Evolutionary conservation across 2,888 invertebrate species (phyloP).

Genomic region (Allophyes oxyacanthae): DNA sequence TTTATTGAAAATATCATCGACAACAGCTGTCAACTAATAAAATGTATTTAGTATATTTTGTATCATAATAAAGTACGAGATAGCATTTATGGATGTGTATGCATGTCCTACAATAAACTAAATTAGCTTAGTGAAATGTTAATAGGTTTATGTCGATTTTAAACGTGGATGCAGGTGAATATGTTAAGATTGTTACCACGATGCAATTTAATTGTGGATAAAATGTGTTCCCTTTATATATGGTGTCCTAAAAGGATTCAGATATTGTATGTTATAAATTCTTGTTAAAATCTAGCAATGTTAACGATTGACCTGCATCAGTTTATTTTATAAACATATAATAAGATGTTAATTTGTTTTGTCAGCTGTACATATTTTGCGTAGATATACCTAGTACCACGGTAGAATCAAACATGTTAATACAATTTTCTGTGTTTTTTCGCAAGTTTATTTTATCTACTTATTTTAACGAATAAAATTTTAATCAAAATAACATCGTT

Average conservation of each 20-base stretch:
- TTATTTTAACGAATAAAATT: constrained; percentile 88
- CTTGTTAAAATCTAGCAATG: constrained; percentile 70
- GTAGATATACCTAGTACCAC: constrained; percentile 75
- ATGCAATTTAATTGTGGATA: constrained; percentile 69
- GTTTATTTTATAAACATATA: constrained; percentile 68
- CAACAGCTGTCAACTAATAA: constrained; percentile 55
- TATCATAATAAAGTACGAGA: constrained; percentile 67
- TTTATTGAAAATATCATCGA: constrained; percentile 64
- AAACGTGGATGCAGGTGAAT: constrained; percentile 82
- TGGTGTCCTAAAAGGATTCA: constrained; percentile 73
- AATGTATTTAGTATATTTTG: constrained; percentile 64
- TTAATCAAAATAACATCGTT: constrained; percentile 72
- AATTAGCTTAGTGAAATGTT: constrained; percentile 74
- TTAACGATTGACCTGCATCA: constrained; percentile 86
- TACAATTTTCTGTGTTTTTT: constrained; percentile 85
- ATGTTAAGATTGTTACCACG: constrained; percentile 77
- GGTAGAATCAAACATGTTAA: constrained; percentile 83
- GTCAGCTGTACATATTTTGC: constrained; percentile 86
- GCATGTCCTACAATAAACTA: constrained; percentile 69
- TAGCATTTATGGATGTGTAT: constrained; percentile 72
- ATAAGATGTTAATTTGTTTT: constrained; percentile 79
- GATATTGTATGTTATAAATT: constrained; percentile 66
- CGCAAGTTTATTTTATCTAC: constrained; percentile 89
- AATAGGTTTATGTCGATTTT: constrained; percentile 52
- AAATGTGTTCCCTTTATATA: constrained; percentile 77